Evolutionary conservation across 2,888 invertebrate genomes (phyloP), one percentile per base, ranked within the genome.

Genomic region (Ganaspis brasiliensis): DNA sequence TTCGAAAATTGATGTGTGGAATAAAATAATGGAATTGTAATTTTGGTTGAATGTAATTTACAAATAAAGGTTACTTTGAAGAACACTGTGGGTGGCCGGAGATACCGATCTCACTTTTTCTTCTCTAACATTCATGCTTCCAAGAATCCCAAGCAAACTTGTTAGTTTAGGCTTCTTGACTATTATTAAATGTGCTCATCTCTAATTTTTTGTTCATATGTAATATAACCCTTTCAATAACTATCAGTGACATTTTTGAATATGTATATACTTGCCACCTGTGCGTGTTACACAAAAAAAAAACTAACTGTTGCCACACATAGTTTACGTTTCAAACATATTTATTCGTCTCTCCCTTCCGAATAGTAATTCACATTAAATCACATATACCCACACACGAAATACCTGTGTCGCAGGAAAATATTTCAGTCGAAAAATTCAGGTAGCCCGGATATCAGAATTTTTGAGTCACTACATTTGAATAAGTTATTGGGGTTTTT

Each of bases 101-200:
- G 82, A 83, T 83, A 79, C 77, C 52, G 19, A 77, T 79, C 80
- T 67, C 79, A 74, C 80, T 83, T 77, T 52, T 26, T 77, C 73
- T 59, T 59, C 70, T 75, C 59, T 75, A 78, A 71, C 77, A 74
- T 79, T 79, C 80, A 71, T 79, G 77, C 77, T 76, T 79, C 76
- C 77, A 74, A 59, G 77, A 75, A 74, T 77, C 76, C 74, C 72
- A 67, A 78, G 74, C 78, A 77, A 79, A 81, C 78, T 79, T 86
- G 84, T 87, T 86, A 82, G 83, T 82, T 87, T 84, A 87, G 86
- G 85, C 79, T 52, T 73, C 73, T 80, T 72, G 86, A 84, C 61
- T 61, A 61, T 61, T 37, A 61, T 61, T 37, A 14, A 61, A 61
- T 61, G 35, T 61, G 61, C 61, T 61, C 4, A 19, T 21, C 19